Evolutionary conservation across 2,888 invertebrate genomes (phyloP).

Genomic region (Dasypolia templi): DNA sequence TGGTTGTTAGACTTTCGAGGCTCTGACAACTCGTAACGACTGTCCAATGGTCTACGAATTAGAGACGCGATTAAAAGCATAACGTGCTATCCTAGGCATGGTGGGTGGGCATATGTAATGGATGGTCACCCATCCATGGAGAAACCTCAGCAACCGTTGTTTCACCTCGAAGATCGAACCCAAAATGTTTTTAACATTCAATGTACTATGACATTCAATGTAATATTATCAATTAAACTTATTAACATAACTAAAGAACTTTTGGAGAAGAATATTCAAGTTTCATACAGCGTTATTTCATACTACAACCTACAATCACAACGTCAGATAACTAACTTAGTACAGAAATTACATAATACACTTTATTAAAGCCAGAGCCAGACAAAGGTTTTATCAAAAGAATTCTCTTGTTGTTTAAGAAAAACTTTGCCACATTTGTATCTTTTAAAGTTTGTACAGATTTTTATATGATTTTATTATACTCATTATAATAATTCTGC

Average conservation of each 20-base stretch:
- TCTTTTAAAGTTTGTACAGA: not conserved
- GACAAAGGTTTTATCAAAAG: not conserved
- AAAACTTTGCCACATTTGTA: no score
- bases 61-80: no score
- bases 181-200: no score
- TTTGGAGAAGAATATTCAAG: constrained; percentile 9
- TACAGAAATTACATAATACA: constrained; percentile 17
- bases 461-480: not conserved
- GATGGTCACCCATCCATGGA: no score
- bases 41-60: no score
- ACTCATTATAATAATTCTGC: not conserved
- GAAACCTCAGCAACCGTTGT: no score
- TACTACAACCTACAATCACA: not conserved
- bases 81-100: no score
- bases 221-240: not conserved
- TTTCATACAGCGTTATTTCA: not conserved
- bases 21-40: no score
- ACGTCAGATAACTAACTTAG: not conserved
- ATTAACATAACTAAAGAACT: constrained; percentile 2
- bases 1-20: no score
- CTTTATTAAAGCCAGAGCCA: not conserved
- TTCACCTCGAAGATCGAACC: no score
- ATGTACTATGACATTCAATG: not conserved
- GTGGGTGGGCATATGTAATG: no score
- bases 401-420: not conserved